Evolutionary conservation across 1,140 invertebrate genomes (phyloP), one percentile per base, ranked within the genome.

Genomic region (Lasioglossum baleicum): DNA sequence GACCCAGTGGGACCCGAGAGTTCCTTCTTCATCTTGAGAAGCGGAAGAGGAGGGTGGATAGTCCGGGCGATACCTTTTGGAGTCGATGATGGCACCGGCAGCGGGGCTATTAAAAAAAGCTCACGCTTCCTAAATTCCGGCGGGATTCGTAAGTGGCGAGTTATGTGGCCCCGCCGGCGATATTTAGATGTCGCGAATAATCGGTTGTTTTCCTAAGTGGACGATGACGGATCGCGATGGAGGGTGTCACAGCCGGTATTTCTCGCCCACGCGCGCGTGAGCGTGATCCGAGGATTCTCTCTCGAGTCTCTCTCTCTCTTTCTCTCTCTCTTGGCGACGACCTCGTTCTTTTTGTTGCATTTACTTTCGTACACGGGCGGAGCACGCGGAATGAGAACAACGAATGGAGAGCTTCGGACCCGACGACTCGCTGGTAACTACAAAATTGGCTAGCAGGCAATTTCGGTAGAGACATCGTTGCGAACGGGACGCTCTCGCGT

Each of bases 131-230:
- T 87, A 87, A 87, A 87, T 87, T 81, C 75, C 81, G 76, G 35
- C 66, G 58, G 44, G 77, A 83, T 88, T 88, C 86, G 86, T 88
- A 83, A 85, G 80, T 83, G 86, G 60, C 70, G 65, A 88, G 86
- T 81, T 80, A 88, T 88, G 81, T 87, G 85, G 73, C 70, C 75
- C 66, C 75, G 75, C 69, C 17, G 58, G 74, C 66, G 68, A 87
- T 79, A 84, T 84, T 82, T 87, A 79, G 78, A 67, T 61, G 64
- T 75, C 64, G 77, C 77, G 77, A 80, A 75, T 79, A 81, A 81
- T 79, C 75, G 75, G 80, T 75, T 75, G 64, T 81, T 83, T 80
- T 81, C 68, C 63, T 56, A 72, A 81, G 69, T 64, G 75, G 73
- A 80, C 80, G 77, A 76, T 85, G 85, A 86, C 82, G 74, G 81